These are phyloP conservation scores for Oscheius sp. DNA, from an alignment of 2,888 invertebrate genomes.

Conservation along the genomic window DNA sequence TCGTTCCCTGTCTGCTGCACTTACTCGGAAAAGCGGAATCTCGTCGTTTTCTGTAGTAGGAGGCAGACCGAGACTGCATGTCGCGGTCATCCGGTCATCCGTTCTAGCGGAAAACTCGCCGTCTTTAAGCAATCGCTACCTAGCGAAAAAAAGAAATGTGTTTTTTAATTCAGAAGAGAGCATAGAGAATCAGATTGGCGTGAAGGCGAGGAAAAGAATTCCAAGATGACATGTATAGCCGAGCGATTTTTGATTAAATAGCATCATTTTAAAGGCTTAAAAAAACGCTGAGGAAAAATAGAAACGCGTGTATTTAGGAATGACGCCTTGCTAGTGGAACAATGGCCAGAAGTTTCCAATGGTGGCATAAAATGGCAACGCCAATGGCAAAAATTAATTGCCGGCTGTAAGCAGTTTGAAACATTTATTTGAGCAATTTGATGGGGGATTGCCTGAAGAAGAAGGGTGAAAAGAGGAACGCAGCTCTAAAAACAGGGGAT, in stretches of 20 bases:
- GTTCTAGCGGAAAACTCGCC: constrained; percentile 33
- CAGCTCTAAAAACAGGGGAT: too few relatives aligned
- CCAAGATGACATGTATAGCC: not conserved
- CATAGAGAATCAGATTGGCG: not conserved
- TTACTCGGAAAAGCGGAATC: constrained; percentile 40
- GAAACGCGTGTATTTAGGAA: too few relatives aligned
- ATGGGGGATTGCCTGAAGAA: not conserved
- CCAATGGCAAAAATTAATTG: constrained; percentile 22
- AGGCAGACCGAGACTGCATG: constrained; percentile 42
- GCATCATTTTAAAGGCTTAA: not conserved
- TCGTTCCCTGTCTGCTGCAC: not conserved
- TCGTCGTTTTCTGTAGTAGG: constrained; percentile 44
- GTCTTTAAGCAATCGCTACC: constrained; percentile 13
- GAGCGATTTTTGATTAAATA: not conserved
- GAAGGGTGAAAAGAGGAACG: too few relatives aligned
- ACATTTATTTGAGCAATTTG: constrained; percentile 33
- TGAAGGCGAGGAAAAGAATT: constrained; percentile 1
- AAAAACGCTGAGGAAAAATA: not conserved
- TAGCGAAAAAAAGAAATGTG: constrained; percentile 16
- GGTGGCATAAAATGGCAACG: constrained; percentile 29
- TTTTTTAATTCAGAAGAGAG: constrained; percentile 7
- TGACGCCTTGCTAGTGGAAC: constrained; percentile 9
- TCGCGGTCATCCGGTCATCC: constrained; percentile 39
- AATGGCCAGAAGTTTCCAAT: constrained; percentile 13
- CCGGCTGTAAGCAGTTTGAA: constrained; percentile 33